phyloP scores from a whole-genome alignment of 2,888 invertebrate species.

The Erannis defoliaria region DNA sequence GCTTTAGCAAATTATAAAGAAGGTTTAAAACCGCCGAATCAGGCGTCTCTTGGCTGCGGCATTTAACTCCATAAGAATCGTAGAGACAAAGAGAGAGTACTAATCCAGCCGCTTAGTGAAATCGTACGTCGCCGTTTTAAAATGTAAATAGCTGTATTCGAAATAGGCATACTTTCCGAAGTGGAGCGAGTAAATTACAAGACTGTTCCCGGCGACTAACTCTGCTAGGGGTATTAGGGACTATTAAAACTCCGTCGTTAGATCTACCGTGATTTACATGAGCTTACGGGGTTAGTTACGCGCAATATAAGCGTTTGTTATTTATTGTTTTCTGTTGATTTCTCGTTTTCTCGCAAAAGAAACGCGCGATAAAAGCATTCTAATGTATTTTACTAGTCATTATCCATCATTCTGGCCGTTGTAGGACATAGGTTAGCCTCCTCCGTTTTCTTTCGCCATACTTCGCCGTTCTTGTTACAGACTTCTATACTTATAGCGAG shows the following conservation, averaged over 20 bases:
- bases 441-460: no score
- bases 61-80: conserved; percentile 46
- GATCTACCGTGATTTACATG: conserved; percentile 68
- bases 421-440: no score
- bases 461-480: no score
- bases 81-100: conserved; percentile 54
- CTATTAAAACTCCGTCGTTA: conserved; percentile 72
- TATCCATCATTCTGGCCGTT: background rate
- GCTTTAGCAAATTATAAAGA: background rate
- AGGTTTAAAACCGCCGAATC: background rate
- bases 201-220: conserved; percentile 62
- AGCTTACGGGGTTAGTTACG: conserved; percentile 65
- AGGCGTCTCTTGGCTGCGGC: conserved; percentile 31
- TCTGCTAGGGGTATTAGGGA: conserved; percentile 67
- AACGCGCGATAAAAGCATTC: conserved; percentile 1
- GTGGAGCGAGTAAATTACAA: conserved; percentile 70
- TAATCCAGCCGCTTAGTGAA: conserved; percentile 52
- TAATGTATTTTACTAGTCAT: background rate
- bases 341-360: conserved; percentile 8
- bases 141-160: conserved; percentile 57
- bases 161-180: conserved; percentile 65
- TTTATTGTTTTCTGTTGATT: conserved; percentile 51
- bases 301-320: conserved; percentile 57
- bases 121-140: conserved; percentile 49
- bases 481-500: background rate